phyloP scores from a whole-genome alignment of 2,113 vertebrate species.

The Penelope pileata region DNA sequence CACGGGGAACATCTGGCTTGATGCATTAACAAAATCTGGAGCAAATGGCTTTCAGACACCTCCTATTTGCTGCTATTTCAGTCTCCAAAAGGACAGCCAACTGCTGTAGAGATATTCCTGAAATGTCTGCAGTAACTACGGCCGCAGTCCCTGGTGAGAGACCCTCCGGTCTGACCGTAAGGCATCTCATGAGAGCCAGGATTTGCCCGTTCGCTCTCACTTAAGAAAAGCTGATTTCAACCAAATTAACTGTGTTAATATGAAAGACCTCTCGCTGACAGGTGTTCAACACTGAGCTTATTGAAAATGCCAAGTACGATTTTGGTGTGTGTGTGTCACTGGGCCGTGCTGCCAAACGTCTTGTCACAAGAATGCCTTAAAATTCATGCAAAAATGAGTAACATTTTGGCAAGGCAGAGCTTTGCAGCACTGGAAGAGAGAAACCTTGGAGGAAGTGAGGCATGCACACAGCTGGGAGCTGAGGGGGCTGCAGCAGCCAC shows the following conservation, averaged over 20 bases:
- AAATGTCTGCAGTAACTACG: neutral
- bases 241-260: neutral
- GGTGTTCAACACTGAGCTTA: slow-evolving; percentile 2
- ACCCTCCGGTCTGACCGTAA: neutral
- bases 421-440: neutral
- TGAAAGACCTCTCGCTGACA: slow-evolving; percentile 9
- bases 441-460: neutral
- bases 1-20: neutral
- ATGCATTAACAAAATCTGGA: neutral
- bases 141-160: neutral
- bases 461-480: neutral
- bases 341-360: neutral
- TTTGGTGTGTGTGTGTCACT: neutral
- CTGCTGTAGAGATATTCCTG: neutral
- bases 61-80: neutral
- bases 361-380: neutral
- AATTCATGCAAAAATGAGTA: neutral
- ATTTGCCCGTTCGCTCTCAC: neutral
- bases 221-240: neutral
- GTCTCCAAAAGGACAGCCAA: neutral
- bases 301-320: slow-evolving; percentile 7
- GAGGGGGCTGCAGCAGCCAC: neutral
- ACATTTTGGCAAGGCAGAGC: slow-evolving; percentile 15
- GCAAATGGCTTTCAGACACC: neutral
- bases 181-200: neutral